Percentiles rank a stretch among this genome's conserved stretches.
These are phyloP conservation scores for Linyphia triangularis DNA, from an alignment of 2,888 invertebrate species.

Conservation along the genomic window DNA sequence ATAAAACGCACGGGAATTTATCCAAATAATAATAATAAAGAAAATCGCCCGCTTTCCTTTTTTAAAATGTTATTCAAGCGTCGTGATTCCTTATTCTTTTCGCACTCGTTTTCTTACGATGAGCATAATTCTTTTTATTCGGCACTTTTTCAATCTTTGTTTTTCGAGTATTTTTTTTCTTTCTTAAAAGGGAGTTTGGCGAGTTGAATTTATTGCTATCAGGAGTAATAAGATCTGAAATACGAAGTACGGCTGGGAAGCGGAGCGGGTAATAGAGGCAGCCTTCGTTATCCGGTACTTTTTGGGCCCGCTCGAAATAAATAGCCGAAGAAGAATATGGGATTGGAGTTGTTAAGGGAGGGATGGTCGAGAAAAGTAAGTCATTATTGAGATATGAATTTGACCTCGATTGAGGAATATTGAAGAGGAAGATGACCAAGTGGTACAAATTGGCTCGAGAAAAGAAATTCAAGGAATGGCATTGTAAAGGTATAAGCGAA, in stretches of 20 bases:
- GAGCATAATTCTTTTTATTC: constrained; percentile 49
- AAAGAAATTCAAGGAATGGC: background rate
- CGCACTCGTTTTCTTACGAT: constrained; percentile 13
- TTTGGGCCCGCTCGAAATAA: constrained; percentile 38
- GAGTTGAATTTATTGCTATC: constrained; percentile 61
- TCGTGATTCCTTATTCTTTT: constrained; percentile 13
- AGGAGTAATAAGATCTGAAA: constrained; percentile 52
- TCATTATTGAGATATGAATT: background rate
- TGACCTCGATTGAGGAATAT: too few relatives aligned
- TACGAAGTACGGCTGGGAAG: background rate
- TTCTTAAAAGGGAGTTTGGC: background rate
- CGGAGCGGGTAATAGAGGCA: constrained; percentile 40
- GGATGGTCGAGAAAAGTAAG: constrained; percentile 11
- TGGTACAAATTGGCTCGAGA: constrained; percentile 15
- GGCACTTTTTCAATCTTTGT: constrained; percentile 3
- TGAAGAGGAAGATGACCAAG: background rate
- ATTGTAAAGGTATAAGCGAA: too few relatives aligned
- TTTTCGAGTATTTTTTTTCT: background rate
- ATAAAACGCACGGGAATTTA: constrained; percentile 23
- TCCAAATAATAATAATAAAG: background rate
- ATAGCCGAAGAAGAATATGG: too few relatives aligned
- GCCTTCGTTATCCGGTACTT: constrained; percentile 51
- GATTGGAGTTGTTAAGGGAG: constrained; percentile 1
- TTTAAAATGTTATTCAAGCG: constrained; percentile 18
- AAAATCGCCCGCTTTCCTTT: background rate